Percentiles rank a stretch among this genome's conserved stretches.
These are phyloP conservation scores for Cyclophora punctaria DNA, from an alignment of 2,888 invertebrate genomes.

Conservation along the genomic window DNA sequence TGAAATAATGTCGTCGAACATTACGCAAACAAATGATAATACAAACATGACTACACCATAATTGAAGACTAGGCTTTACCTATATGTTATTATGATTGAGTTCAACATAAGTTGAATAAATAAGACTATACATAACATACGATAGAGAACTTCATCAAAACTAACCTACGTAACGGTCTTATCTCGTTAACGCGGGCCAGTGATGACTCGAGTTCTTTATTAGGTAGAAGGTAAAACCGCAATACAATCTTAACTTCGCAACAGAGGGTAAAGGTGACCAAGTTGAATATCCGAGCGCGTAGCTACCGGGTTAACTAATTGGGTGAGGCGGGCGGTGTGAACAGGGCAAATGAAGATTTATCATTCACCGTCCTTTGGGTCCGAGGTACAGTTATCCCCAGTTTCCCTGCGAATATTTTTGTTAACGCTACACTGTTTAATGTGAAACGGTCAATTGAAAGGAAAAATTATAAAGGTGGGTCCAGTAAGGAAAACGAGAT, in stretches of 20 bases:
- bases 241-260: slow-evolving; percentile 19
- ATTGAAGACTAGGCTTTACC: too few species aligned
- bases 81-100: too few species aligned
- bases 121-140: too few species aligned
- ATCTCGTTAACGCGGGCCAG: too few species aligned
- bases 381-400: slow-evolving; percentile 18
- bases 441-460: slow-evolving; percentile 19
- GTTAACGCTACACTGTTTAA: slow-evolving; percentile 16
- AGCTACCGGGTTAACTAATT: slow-evolving; percentile 55
- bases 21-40: too few species aligned
- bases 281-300: slow-evolving; percentile 51
- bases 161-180: too few species aligned
- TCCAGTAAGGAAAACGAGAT: slow-evolving; percentile 5
- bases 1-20: too few species aligned
- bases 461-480: slow-evolving; percentile 15
- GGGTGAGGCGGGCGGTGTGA: slow-evolving; percentile 64
- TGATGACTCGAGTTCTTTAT: too few species aligned
- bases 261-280: slow-evolving; percentile 50
- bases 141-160: too few species aligned
- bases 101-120: too few species aligned
- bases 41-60: too few species aligned
- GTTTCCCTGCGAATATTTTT: slow-evolving; percentile 20
- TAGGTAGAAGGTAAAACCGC: slow-evolving; percentile 18
- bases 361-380: slow-evolving; percentile 52
- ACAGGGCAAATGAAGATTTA: slow-evolving; percentile 72